phyloP scores from a whole-genome alignment of 2,888 invertebrate genomes.

The Phasia obesa region DNA sequence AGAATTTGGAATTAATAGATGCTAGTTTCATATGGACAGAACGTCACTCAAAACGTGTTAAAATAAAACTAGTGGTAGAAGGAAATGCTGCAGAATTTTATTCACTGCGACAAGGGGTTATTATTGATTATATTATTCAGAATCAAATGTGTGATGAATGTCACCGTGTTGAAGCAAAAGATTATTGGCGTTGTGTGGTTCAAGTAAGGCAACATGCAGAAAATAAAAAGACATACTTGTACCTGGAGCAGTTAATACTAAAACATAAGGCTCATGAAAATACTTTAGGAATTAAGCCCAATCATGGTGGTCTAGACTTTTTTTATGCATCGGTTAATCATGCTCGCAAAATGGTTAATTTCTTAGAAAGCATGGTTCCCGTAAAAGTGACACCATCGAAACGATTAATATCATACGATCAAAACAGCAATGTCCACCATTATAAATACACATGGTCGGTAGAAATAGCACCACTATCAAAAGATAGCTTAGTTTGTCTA shows the following conservation, averaged over 20 bases:
- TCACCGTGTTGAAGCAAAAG: slow-evolving; percentile 97
- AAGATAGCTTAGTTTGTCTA: slow-evolving; percentile 95
- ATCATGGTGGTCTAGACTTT: slow-evolving; percentile 96
- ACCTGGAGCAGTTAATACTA: slow-evolving; percentile 97
- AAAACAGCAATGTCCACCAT: slow-evolving; percentile 97
- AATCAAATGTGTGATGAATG: slow-evolving; percentile 99
- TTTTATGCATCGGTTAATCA: slow-evolving; percentile 94
- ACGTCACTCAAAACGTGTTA: slow-evolving; percentile 98
- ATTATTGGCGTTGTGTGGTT: slow-evolving; percentile 97
- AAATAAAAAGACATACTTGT: slow-evolving; percentile 98
- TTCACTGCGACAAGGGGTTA: slow-evolving; percentile 94
- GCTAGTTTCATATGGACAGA: slow-evolving; percentile 99
- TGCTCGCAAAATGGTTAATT: slow-evolving; percentile 97
- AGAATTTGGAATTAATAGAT: slow-evolving; percentile 94
- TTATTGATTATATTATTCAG: slow-evolving; percentile 95
- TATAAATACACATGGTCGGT: slow-evolving; percentile 97
- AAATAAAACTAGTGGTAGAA: slow-evolving; percentile 94
- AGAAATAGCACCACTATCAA: slow-evolving; percentile 97
- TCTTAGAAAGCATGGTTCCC: slow-evolving; percentile 93
- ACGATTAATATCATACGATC: slow-evolving; percentile 97
- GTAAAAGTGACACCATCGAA: slow-evolving; percentile 94
- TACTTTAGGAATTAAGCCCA: slow-evolving; percentile 92
- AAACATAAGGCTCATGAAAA: slow-evolving; percentile 95
- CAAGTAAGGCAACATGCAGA: slow-evolving; percentile 94
- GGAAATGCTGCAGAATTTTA: slow-evolving; percentile 35